Base-by-base conservation (phyloP, 2,888 invertebrate genomes). In the Slavum lentiscoides region DNA sequence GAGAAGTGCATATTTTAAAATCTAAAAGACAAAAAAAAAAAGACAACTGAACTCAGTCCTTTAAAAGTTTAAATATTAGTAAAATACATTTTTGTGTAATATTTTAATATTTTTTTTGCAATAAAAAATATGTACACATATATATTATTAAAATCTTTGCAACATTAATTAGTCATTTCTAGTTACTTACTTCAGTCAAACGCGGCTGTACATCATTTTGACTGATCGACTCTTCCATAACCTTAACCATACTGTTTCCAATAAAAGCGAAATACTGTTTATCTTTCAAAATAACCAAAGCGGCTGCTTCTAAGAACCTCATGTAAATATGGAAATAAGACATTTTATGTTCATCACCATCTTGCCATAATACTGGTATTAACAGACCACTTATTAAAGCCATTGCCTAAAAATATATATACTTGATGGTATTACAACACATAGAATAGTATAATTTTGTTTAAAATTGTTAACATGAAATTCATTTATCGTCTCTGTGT, bases 1-100 rank as follows among this genome's bases (percentile, higher is more conserved):
- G 53, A 72, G 68, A 23, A 80, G 64, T 37, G 61, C 37, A 64
- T 55, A 80, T 64, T 80, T 80, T 15, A 80, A 70, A 70, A 72
- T n/a, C 80, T 80, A 43, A 43, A 2, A 30, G 30, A 30, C 4
- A 30, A 30, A 30, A 30, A 30, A 4, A 30, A n/a, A 61, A 62
- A 30, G 13, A 23, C 49, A 61, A 23, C 11, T 43, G 2, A 67
- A 67, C 17, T 43, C 6, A 67, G 15, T 13, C 21, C 6, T 21
- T 39, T 11, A 1, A 21, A 66, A 66, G n/a, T 66, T 39, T 21
- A 49, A 43, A 23, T 61, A 61, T 23, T 61, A 61, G 23, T 61
- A 11, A 6, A 21, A n/a, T 21, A 30, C 30, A 19, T 58, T 58
- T 58, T 19, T n/a, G 19, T 58, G 7, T n/a, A 58, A 59, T 58